Evolutionary conservation across 1,140 invertebrate species (phyloP).

Genomic region (Chrysomallon squamiferum): DNA sequence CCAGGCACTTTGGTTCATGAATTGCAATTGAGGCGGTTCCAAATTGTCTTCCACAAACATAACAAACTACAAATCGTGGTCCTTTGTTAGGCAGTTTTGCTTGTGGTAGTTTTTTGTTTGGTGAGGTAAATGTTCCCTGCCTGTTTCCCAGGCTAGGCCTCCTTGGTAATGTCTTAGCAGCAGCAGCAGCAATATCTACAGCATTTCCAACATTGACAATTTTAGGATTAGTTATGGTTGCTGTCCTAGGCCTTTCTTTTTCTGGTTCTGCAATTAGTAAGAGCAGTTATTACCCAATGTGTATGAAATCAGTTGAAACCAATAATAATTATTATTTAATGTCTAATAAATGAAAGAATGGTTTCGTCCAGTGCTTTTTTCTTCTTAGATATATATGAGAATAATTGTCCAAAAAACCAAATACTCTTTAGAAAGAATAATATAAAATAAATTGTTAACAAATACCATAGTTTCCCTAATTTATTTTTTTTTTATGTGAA

Average conservation of each 20-base stretch:
- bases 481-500: too few species aligned
- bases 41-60: conserved; percentile 75
- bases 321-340: too few species aligned
- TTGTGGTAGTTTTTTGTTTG: conserved; percentile 28
- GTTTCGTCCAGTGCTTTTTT: too few species aligned
- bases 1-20: conserved; percentile 79
- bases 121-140: conserved; percentile 35
- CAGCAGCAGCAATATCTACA: not conserved
- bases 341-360: too few species aligned
- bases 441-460: too few species aligned
- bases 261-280: not conserved
- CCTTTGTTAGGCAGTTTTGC: conserved; percentile 26
- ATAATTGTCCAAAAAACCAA: too few species aligned
- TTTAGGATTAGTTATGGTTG: conserved; percentile 25
- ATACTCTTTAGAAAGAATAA: too few species aligned
- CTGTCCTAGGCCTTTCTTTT: conserved; percentile 25
- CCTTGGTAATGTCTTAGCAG: too few species aligned
- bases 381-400: too few species aligned
- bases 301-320: too few species aligned
- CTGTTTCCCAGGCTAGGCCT: not conserved
- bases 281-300: too few species aligned
- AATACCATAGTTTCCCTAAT: too few species aligned
- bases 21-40: conserved; percentile 75
- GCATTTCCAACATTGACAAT: conserved; percentile 19
- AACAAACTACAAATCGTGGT: conserved; percentile 70